Evolutionary conservation across 2,113 vertebrate species (phyloP).

Genomic region (Crotophaga sulcirostris): DNA sequence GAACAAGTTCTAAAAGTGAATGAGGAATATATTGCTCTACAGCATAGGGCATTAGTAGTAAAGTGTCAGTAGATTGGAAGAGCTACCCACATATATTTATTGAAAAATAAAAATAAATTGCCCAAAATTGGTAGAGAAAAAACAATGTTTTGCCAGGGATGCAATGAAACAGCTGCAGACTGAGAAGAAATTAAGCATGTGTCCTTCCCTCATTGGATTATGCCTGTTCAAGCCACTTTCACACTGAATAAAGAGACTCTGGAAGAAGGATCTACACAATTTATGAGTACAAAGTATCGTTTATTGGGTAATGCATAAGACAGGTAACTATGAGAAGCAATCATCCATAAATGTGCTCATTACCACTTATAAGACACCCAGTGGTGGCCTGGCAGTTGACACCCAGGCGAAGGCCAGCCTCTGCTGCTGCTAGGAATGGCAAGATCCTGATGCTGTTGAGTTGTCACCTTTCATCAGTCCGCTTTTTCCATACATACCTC

Average conservation of each 20-base stretch:
- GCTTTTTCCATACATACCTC: neutral
- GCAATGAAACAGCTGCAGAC: neutral
- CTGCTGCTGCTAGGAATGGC: neutral
- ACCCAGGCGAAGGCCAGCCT: neutral
- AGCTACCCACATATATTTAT: neutral
- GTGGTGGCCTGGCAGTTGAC: neutral
- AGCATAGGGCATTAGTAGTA: accelerated
- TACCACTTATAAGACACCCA: accelerated
- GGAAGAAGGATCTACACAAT: neutral
- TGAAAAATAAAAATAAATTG: neutral
- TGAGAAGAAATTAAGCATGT: neutral
- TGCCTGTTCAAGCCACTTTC: neutral
- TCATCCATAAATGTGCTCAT: neutral
- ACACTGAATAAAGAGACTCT: neutral
- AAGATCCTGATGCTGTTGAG: neutral
- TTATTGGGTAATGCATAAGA: neutral
- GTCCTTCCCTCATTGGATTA: neutral
- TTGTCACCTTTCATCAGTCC: neutral
- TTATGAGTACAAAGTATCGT: neutral
- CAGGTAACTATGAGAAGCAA: neutral
- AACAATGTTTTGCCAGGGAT: neutral
- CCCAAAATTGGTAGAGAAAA: neutral
- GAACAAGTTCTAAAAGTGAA: neutral
- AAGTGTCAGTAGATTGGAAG: neutral
- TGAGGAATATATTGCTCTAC: neutral